phyloP scores from a whole-genome alignment of 2,797 vertebrate species.

The Toxotes lorentzi region DNA sequence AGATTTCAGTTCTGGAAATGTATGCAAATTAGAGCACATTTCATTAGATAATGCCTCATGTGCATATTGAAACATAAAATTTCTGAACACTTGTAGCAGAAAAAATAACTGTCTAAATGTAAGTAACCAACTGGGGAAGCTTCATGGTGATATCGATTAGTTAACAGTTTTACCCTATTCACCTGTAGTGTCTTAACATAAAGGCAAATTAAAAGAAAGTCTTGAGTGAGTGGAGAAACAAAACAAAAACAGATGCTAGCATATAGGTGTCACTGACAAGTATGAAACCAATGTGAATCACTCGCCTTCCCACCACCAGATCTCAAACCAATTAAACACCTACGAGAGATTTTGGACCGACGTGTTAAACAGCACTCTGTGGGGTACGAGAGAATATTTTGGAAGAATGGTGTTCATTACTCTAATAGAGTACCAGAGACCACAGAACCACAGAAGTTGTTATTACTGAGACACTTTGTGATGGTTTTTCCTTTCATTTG shows the following conservation, averaged over 20 bases:
- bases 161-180: no score
- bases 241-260: not conserved
- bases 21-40: no score
- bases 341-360: not conserved
- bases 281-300: not conserved
- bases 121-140: no score
- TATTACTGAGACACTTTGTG: not conserved
- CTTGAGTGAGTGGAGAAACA: not conserved
- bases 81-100: no score
- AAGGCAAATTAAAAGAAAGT: not conserved
- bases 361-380: not conserved
- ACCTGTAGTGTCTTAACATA: no score
- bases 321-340: not conserved
- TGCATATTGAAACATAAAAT: no score
- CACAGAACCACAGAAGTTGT: not conserved
- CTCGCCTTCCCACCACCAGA: not conserved
- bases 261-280: not conserved
- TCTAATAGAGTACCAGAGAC: not conserved
- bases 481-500: slow-evolving; percentile 6
- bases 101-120: no score
- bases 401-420: not conserved
- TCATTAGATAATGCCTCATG: no score
- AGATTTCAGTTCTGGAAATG: no score
- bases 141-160: no score
- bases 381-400: not conserved